These are phyloP conservation scores for Sus cebifrons DNA, from an alignment of 2,797 vertebrate genomes.

Conservation along the genomic window DNA sequence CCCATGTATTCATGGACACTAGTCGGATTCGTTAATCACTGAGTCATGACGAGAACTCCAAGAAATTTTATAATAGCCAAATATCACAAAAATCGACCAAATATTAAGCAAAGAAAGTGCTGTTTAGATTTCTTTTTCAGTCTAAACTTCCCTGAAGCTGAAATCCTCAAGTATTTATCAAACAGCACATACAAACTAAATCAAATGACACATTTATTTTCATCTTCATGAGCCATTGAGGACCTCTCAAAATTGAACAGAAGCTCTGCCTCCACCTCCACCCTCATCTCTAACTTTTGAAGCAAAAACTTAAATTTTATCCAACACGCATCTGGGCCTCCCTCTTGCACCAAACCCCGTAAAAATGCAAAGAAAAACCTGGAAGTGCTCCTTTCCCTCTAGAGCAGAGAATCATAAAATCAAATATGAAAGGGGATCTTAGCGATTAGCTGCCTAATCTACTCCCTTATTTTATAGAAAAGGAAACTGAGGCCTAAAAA, in stretches of 20 bases:
- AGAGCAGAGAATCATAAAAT: neutral
- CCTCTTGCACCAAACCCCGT: neutral
- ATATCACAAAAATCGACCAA: slow-evolving; percentile 21
- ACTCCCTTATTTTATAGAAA: neutral
- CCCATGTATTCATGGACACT: too few species aligned
- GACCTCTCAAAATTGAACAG: neutral
- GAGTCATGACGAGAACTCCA: too few species aligned
- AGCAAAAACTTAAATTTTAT: neutral
- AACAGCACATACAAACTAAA: slow-evolving; percentile 9
- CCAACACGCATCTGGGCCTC: neutral
- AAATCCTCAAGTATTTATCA: slow-evolving; percentile 60
- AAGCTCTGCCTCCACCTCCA: neutral
- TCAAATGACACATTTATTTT: slow-evolving; percentile 56
- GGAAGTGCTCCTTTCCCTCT: neutral
- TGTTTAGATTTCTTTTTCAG: slow-evolving; percentile 44
- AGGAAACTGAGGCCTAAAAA: neutral
- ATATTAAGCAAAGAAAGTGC: slow-evolving; percentile 58
- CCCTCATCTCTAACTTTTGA: neutral
- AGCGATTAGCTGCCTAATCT: neutral
- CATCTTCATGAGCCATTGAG: slow-evolving; percentile 61
- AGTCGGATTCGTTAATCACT: too few species aligned
- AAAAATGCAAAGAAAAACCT: neutral
- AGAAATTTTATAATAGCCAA: slow-evolving; percentile 71
- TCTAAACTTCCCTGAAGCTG: slow-evolving; percentile 55
- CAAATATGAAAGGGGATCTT: neutral